These are phyloP conservation scores for Melitaea athalia DNA, from an alignment of 2,888 invertebrate species.

Conservation along the genomic window DNA sequence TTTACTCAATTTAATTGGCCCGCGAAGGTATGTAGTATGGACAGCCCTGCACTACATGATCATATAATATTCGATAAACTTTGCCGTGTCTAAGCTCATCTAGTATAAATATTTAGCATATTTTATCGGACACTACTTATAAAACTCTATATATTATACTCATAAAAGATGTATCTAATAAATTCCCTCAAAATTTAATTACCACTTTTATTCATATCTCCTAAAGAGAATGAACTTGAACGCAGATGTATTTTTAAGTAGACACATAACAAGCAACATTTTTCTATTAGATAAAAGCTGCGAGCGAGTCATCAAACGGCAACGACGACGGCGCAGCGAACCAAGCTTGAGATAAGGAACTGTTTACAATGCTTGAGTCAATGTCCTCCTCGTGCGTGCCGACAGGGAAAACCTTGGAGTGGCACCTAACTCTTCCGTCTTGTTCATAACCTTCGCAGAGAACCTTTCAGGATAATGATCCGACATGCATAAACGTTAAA, in stretches of 20 bases:
- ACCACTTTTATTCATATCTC: neutral
- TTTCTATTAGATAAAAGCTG: slow-evolving; percentile 77
- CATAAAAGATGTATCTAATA: neutral
- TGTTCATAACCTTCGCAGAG: slow-evolving; percentile 49
- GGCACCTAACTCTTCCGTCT: slow-evolving; percentile 59
- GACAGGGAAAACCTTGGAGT: slow-evolving; percentile 79
- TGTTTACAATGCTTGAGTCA: slow-evolving; percentile 82
- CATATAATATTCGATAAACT: too few relatives aligned
- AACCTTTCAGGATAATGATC: slow-evolving; percentile 67
- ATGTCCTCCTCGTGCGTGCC: slow-evolving; percentile 75
- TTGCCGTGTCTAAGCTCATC: neutral
- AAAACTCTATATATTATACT: neutral
- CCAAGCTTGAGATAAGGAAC: slow-evolving; percentile 78
- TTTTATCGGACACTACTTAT: too few relatives aligned
- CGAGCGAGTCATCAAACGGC: slow-evolving; percentile 55
- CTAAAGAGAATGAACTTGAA: slow-evolving; percentile 14
- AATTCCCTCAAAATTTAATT: neutral
- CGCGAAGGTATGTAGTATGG: too few relatives aligned
- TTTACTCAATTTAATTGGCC: too few relatives aligned
- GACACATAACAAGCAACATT: slow-evolving; percentile 49
- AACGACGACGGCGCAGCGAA: slow-evolving; percentile 51
- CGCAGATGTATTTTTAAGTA: slow-evolving; percentile 24
- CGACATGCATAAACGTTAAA: slow-evolving; percentile 42
- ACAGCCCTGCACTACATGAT: too few relatives aligned
- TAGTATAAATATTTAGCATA: neutral